Base-by-base conservation (phyloP, 2,888 invertebrate genomes). In the Dermolepida albohirtum region DNA sequence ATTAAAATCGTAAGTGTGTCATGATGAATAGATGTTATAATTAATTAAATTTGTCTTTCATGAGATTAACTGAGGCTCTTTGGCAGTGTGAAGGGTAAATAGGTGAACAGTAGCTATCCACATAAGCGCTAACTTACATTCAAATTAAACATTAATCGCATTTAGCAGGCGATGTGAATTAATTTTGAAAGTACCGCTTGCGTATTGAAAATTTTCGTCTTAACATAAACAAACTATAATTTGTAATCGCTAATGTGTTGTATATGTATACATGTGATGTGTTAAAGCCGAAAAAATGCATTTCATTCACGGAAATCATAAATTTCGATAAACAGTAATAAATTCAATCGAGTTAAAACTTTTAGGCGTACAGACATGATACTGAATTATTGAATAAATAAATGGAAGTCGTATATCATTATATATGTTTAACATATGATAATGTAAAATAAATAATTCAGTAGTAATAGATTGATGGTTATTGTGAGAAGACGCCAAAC, bases 341-440 rank as follows among this genome's bases (percentile, higher is more conserved):
- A 27, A 51, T 51, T 51, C 29, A n/a, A n/a, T 51, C 34, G n/a
- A 51, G 29, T 7, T 7, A 27, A 51, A 51, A 27, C 51, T 51
- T 22, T n/a, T 51, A 34, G 34, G 6, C 34, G 29, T 51, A 29
- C 22, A 51, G 27, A 27, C n/a, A 51, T n/a, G n/a, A 27, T 51
- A 51, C 29, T 51, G 51, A 51, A 51, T 51, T 29, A 51, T 51
- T 12, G 51, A 51, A 51, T 51, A 27, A 51, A 51, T 8, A 51
- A 51, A 51, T 12, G 27, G 51, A 27, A 51, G 27, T 27, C 51
- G 29, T 12, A 51, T 29, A 50, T 22, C n/a, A n/a, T 8, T 51
- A 29, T n/a, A 29, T 51, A 8, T 29, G 27, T 51, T 12, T 27
- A 27, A 12, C n/a, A 12, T 51, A 2, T 14, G 47, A 8, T 16